Conservation (phyloP, 2,888 invertebrate genomes). For the Dryococelus australis region DNA sequence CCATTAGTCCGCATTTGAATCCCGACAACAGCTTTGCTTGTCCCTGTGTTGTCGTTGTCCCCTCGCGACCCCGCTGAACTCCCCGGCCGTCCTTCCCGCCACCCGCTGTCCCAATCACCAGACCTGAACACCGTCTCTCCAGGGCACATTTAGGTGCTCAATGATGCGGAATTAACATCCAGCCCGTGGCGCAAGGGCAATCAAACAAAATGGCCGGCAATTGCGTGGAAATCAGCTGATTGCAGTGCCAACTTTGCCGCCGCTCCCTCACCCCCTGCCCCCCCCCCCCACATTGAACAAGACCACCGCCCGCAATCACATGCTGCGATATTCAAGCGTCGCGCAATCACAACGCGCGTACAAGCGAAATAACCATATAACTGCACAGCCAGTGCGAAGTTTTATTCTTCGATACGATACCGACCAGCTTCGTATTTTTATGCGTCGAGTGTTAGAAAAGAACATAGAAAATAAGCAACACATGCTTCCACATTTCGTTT, state of each 20-base stretch:
- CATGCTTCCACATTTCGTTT: no score
- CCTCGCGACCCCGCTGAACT: no score
- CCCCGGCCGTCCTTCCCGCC: no score
- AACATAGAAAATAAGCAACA: no score
- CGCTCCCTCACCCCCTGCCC: neutral
- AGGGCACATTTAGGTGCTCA: neutral
- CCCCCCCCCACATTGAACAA: neutral
- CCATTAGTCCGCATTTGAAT: no score
- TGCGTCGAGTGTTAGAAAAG: no score
- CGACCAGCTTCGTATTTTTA: no score
- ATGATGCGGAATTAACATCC: conserved; percentile 5
- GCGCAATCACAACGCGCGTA: neutral
- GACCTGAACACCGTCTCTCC: neutral
- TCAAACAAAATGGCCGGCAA: conserved; percentile 10
- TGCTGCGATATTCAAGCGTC: neutral
- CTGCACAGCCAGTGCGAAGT: neutral
- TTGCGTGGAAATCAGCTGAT: conserved; percentile 16
- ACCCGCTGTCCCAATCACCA: no score
- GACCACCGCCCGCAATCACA: neutral
- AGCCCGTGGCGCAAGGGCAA: neutral
- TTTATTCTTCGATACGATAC: no score
- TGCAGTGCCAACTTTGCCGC: neutral
- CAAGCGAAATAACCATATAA: neutral
- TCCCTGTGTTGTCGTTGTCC: no score
- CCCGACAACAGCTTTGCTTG: no score